Conservation (phyloP, 2,113 vertebrate genomes). For the Phodopus roborovskii region DNA sequence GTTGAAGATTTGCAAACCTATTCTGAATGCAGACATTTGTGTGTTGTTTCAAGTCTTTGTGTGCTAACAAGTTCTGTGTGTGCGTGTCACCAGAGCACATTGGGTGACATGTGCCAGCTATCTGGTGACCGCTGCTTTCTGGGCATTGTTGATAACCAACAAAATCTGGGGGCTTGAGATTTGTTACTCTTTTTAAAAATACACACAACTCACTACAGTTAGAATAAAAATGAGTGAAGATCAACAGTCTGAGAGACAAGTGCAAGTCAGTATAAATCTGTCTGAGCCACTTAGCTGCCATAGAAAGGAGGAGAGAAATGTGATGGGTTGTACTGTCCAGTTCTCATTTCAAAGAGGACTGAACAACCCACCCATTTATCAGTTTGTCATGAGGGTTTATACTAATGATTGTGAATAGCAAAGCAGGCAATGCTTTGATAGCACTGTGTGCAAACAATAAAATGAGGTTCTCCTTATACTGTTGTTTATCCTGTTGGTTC, state of each 20-base stretch:
- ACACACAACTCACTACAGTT: neutral
- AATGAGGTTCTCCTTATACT: neutral
- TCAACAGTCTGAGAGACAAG: constrained; percentile 24
- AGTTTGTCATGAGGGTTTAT: neutral
- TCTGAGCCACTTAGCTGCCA: constrained; percentile 6
- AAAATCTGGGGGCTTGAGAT: constrained; percentile 12
- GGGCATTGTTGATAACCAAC: neutral
- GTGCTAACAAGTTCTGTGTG: constrained; percentile 43
- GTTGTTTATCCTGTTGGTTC: neutral
- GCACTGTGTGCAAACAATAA: neutral
- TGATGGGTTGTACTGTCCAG: neutral
- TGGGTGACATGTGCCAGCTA: constrained; percentile 40
- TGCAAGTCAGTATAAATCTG: neutral
- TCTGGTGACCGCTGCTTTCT: constrained; percentile 11
- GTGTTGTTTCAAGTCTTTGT: constrained; percentile 56
- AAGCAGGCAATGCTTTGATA: neutral
- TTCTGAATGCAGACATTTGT: constrained; percentile 33
- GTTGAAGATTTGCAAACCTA: constrained; percentile 10
- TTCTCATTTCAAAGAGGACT: neutral
- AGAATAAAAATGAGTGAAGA: neutral
- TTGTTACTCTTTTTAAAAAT: constrained; percentile 10
- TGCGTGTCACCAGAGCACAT: neutral
- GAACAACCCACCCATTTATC: neutral
- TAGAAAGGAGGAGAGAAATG: neutral
- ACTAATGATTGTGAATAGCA: neutral